phyloP scores from a whole-genome alignment of 2,113 vertebrate species.

The Riparia riparia region DNA sequence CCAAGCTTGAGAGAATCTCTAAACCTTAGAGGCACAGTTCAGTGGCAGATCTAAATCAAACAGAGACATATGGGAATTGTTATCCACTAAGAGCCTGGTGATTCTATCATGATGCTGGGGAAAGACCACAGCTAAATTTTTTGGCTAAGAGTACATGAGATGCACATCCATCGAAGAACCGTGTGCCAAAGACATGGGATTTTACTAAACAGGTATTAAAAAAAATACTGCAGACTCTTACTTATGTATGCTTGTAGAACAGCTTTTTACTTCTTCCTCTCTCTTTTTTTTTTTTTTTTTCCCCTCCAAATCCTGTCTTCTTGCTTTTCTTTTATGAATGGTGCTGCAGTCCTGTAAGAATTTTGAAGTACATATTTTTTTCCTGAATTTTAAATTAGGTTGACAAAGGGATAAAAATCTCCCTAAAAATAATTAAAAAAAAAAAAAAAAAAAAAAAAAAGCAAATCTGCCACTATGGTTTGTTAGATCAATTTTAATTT shows the following conservation, averaged over 20 bases:
- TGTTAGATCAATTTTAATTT: neutral
- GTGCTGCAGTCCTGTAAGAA: neutral
- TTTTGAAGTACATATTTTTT: neutral
- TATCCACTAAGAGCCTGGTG: neutral
- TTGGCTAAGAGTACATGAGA: fast-evolving
- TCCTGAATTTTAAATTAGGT: neutral
- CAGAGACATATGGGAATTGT: neutral
- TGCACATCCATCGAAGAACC: neutral
- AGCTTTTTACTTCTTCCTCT: neutral
- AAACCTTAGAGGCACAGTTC: neutral
- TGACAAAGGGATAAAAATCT: neutral
- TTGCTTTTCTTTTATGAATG: neutral
- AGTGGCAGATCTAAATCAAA: neutral
- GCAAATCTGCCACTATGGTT: neutral
- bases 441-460: too few species aligned
- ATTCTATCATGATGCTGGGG: neutral
- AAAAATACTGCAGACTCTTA: neutral
- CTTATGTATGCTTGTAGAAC: neutral
- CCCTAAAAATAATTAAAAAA: neutral
- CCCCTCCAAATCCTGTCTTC: neutral
- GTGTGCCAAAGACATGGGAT: fast-evolving
- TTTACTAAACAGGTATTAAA: neutral
- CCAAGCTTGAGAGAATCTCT: neutral
- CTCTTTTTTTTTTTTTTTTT: neutral
- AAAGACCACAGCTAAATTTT: neutral